Conservation (phyloP, 2,888 invertebrate species). For the Hydroisotoma schaefferi region DNA sequence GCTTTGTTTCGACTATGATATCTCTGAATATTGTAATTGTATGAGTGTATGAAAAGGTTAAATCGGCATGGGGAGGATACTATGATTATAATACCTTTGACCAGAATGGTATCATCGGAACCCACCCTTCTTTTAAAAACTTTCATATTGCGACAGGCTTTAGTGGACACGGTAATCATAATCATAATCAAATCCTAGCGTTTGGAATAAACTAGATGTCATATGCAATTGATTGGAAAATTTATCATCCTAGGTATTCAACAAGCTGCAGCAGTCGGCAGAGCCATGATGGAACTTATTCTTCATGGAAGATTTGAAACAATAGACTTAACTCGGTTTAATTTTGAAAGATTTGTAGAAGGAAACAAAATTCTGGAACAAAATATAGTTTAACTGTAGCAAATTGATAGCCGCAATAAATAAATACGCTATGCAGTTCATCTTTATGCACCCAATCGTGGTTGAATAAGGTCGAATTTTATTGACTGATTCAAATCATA, state of each 20-base stretch:
- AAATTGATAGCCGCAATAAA: too few species aligned
- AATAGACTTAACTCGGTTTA: conserved; percentile 73
- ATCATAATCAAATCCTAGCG: neutral
- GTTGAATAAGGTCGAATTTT: too few species aligned
- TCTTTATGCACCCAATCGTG: too few species aligned
- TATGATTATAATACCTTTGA: conserved; percentile 91
- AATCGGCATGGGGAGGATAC: conserved; percentile 74
- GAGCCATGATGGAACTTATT: conserved; percentile 79
- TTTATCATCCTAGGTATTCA: conserved; percentile 65
- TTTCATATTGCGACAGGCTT: conserved; percentile 86
- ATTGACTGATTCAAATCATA: too few species aligned
- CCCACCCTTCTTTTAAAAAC: conserved; percentile 79
- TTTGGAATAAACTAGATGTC: neutral
- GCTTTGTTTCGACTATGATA: too few species aligned
- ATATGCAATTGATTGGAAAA: neutral
- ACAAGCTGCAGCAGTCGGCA: conserved; percentile 86
- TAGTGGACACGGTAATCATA: conserved; percentile 71
- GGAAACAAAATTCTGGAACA: conserved; percentile 61
- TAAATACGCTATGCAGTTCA: too few species aligned
- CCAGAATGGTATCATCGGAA: conserved; percentile 83
- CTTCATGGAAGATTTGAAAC: conserved; percentile 70
- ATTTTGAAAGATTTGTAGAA: conserved; percentile 70
- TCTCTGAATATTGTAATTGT: too few species aligned
- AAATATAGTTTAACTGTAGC: conserved; percentile 58
- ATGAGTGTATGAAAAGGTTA: conserved; percentile 58